Evolutionary conservation across 2,888 invertebrate species (phyloP), one percentile per base, ranked within the genome.

Genomic region (Strigamia maritima): DNA sequence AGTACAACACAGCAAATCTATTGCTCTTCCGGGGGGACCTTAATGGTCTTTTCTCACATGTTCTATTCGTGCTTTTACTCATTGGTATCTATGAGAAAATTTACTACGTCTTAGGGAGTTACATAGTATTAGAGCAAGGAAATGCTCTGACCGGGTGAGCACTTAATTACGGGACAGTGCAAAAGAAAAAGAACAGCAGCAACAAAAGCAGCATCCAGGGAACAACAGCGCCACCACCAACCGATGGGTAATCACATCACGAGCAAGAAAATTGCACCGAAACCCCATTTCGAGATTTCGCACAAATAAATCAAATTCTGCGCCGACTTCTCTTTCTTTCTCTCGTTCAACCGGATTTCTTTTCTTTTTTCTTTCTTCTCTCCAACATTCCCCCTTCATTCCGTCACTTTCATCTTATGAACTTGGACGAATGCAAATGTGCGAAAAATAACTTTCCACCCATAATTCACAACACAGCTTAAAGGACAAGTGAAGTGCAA

Each of bases 201-300:
- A 70, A 70, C 70, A 70, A 28, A 70, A 70, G 70, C 70, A 70
- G 70, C 70, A 70, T 70, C 70, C 26, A 70, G 70, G 70, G 70
- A 70, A 70, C 70, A 70, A 70, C 70, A 70, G 70, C 70, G 26
- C 24, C 70, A 28, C 70, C 70, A 70, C 70, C 70, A 28, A 70
- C 70, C 70, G 70, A 70, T 70, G 70, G 70, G 70, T 70, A 70
- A 70, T 70, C 70, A 70, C 70, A 70, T 70, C 70, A 70, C 70
- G 70, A 70, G 70, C 70, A 70, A 70, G 26, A 70, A 70, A 70
- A 70, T 70, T 70, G 70, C 70, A 70, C 70, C 70, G 70, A 70
- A 70, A 70, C 70, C 70, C 70, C 70, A 70, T 70, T 70, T 70
- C 70, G 70, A 70, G 70, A 70, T 70, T 70, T 70, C 70, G 70